Evolutionary conservation across 2,113 vertebrate genomes (phyloP).

Genomic region (Lepisosteus osseus): DNA sequence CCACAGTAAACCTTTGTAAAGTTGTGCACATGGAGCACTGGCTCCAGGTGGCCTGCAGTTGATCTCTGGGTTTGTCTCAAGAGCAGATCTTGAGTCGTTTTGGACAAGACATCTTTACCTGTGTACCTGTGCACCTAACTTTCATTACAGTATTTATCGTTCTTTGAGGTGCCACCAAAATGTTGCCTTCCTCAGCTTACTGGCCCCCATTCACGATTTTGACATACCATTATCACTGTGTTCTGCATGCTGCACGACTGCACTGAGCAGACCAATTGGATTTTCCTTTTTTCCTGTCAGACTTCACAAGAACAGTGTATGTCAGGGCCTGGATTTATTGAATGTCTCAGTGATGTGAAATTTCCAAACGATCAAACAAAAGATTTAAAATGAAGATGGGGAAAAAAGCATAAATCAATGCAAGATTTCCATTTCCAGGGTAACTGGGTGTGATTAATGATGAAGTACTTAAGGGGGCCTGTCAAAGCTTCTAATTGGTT

Average conservation of each 20-base stretch:
- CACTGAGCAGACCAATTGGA: too few relatives aligned
- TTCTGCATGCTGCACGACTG: not conserved
- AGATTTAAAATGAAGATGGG: conserved; percentile 32
- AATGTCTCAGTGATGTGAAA: conserved; percentile 39
- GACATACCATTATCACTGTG: not conserved
- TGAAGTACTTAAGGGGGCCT: conserved; percentile 58
- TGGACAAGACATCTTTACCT: too few relatives aligned
- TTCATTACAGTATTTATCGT: too few relatives aligned
- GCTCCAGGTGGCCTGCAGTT: too few relatives aligned
- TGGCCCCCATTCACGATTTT: not conserved
- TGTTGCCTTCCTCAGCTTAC: not conserved
- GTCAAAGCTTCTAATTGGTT: conserved; percentile 72
- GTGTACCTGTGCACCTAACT: too few relatives aligned
- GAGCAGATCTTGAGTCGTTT: too few relatives aligned
- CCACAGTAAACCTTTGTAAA: too few relatives aligned
- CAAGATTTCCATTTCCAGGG: conserved; percentile 54
- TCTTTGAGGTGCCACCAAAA: too few relatives aligned
- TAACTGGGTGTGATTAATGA: conserved; percentile 66
- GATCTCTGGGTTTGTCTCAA: too few relatives aligned
- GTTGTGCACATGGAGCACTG: too few relatives aligned
- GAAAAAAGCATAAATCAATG: conserved; percentile 65
- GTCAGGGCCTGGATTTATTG: conserved; percentile 49
- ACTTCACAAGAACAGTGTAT: conserved; percentile 12
- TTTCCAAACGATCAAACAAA: conserved; percentile 45
- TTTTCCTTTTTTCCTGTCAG: not conserved